Evolutionary conservation across 2,113 vertebrate genomes (phyloP).

Genomic region (Aspiorhynchus laticeps): DNA sequence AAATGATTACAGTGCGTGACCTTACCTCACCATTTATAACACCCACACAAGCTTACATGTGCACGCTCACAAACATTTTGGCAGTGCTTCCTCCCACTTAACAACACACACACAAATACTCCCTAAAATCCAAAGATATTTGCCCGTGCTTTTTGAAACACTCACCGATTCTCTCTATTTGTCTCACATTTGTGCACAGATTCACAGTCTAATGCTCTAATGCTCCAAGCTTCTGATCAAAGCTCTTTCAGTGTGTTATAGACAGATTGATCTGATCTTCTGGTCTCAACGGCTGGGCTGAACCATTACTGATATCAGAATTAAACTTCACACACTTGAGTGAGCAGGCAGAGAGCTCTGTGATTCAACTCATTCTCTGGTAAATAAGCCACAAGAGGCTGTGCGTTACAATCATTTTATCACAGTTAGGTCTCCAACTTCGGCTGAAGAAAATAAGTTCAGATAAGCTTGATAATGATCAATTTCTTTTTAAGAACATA

Average conservation of each 20-base stretch:
- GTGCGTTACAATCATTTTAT: not conserved
- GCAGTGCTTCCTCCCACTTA: conserved; percentile 2
- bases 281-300: conserved; percentile 25
- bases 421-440: not conserved
- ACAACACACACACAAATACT: not conserved
- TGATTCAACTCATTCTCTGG: conserved; percentile 34
- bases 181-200: not conserved
- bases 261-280: conserved; percentile 52
- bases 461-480: not conserved
- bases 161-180: not conserved
- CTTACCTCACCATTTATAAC: conserved; percentile 16
- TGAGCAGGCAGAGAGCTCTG: conserved; percentile 36
- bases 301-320: conserved; percentile 35
- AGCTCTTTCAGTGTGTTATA: conserved; percentile 31
- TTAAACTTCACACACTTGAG: conserved; percentile 51
- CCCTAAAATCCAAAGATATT: not conserved
- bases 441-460: not conserved
- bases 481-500: not conserved
- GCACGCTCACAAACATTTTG: not conserved
- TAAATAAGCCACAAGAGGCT: not conserved
- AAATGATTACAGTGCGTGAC: conserved; percentile 35
- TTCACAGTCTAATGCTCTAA: not conserved
- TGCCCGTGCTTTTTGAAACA: not conserved
- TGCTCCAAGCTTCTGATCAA: not conserved
- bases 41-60: not conserved